Evolutionary conservation across 2,888 invertebrate species (phyloP).

Genomic region (Conomelus anceps): DNA sequence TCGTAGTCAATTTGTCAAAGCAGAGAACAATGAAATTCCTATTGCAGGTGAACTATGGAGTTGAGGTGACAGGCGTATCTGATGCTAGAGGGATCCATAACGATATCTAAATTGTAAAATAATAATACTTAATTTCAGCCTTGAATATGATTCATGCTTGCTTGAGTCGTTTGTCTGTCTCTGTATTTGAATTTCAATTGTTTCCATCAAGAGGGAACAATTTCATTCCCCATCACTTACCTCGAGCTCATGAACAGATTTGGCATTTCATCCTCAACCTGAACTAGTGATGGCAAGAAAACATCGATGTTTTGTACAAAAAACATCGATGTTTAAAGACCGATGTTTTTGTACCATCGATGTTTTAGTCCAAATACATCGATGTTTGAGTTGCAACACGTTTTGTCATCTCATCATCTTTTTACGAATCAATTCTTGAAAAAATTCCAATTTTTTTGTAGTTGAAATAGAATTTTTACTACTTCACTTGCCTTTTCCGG

Average conservation of each 20-base stretch:
- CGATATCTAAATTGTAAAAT: neutral
- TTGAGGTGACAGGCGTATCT: neutral
- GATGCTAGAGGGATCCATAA: neutral
- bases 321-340: too few relatives aligned
- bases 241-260: neutral
- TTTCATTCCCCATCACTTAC: neutral
- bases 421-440: too few relatives aligned
- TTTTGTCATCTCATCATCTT: too few relatives aligned
- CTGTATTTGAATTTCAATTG: neutral
- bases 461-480: too few relatives aligned
- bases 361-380: too few relatives aligned
- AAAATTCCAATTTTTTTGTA: too few relatives aligned
- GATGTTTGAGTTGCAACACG: too few relatives aligned
- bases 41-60: neutral
- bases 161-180: neutral
- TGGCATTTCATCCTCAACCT: neutral
- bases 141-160: neutral
- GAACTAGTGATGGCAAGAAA: too few relatives aligned
- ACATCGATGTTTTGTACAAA: too few relatives aligned
- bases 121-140: neutral
- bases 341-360: too few relatives aligned
- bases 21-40: neutral
- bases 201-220: neutral
- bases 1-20: neutral
- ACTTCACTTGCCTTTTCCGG: too few relatives aligned